phyloP scores from a whole-genome alignment of 2,888 invertebrate species.

The Eustalomyia histrio region DNA sequence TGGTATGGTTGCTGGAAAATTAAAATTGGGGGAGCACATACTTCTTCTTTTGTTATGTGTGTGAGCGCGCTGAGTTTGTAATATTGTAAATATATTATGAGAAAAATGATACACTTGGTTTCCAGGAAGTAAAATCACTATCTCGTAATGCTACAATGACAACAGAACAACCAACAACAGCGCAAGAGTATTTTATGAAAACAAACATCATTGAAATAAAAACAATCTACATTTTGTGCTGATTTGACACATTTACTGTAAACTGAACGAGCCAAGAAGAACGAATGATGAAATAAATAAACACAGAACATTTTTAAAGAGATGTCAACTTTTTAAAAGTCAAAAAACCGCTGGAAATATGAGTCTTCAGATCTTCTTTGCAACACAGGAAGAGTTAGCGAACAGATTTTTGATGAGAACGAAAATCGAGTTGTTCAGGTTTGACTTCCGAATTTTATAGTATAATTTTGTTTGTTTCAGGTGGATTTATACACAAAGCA shows the following conservation, averaged over 20 bases:
- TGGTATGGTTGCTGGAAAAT: slow-evolving; percentile 41
- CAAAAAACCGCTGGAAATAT: background rate
- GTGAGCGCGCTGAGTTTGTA: slow-evolving; percentile 51
- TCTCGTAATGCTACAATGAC: slow-evolving; percentile 5
- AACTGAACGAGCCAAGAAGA: background rate
- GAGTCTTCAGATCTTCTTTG: too few relatives aligned
- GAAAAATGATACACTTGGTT: slow-evolving; percentile 40
- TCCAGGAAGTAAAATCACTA: slow-evolving; percentile 45
- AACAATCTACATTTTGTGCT: slow-evolving; percentile 14
- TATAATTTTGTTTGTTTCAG: too few relatives aligned
- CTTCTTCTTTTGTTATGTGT: slow-evolving; percentile 15
- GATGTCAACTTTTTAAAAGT: background rate
- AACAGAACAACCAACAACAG: slow-evolving; percentile 7
- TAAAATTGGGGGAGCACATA: slow-evolving; percentile 41
- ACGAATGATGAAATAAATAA: background rate
- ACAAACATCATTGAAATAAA: background rate
- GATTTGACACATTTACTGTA: slow-evolving; percentile 38
- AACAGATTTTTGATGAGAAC: too few relatives aligned
- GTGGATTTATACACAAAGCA: too few relatives aligned
- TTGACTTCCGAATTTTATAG: too few relatives aligned
- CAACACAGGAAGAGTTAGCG: too few relatives aligned
- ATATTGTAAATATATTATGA: slow-evolving; percentile 12
- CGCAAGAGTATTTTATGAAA: background rate
- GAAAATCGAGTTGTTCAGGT: too few relatives aligned
- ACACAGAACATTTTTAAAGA: background rate